Percentiles rank a stretch among this genome's conserved stretches.
Evolutionary conservation across 2,888 invertebrate genomes (phyloP).

Genomic region (Furcula furcula): DNA sequence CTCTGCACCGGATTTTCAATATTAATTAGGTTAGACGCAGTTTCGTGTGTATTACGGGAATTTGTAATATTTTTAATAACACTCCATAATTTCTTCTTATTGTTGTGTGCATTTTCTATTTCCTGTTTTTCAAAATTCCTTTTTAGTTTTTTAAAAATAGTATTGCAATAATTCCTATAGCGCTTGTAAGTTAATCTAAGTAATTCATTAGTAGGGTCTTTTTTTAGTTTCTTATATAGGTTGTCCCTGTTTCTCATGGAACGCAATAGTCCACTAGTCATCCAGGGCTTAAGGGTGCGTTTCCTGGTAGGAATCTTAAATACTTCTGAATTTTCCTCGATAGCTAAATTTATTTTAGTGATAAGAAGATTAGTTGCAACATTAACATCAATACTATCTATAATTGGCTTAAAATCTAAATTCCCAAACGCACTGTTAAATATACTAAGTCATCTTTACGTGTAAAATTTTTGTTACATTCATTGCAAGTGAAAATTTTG

Average conservation of each 20-base stretch:
- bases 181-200: neutral
- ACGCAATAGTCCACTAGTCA: neutral
- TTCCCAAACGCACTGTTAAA: neutral
- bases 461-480: no score
- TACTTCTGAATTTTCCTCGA: neutral
- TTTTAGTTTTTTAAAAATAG: slow-evolving; percentile 3
- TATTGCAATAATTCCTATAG: slow-evolving; percentile 2
- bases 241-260: slow-evolving; percentile 2
- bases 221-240: slow-evolving; percentile 2
- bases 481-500: no score
- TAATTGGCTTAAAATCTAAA: neutral
- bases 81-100: slow-evolving; percentile 2
- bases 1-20: neutral
- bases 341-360: neutral
- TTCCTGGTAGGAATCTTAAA: neutral
- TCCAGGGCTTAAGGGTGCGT: slow-evolving; percentile 2
- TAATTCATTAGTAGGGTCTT: neutral
- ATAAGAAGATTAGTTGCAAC: neutral
- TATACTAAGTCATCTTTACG: neutral
- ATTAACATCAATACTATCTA: slow-evolving; percentile 1
- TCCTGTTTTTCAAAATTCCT: slow-evolving; percentile 1
- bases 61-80: neutral
- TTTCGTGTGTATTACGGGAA: neutral
- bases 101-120: neutral
- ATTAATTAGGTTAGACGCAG: neutral